phyloP scores from a whole-genome alignment of 2,888 invertebrate species.

The Synergus gifuensis region DNA sequence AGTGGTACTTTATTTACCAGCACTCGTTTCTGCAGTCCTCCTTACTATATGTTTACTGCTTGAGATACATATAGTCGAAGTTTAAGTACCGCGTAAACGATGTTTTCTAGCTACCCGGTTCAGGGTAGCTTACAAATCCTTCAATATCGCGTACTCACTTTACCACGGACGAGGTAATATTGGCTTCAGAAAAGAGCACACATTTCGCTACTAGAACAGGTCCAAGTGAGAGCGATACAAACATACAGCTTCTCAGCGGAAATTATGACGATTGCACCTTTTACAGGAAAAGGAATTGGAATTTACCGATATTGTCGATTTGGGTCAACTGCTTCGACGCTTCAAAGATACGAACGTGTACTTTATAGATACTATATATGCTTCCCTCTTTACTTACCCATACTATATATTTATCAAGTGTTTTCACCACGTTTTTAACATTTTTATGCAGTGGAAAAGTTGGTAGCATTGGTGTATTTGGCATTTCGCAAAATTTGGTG shows the following conservation, averaged over 20 bases:
- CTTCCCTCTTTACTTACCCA: too few species aligned
- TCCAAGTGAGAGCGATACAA: not conserved
- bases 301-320: not conserved
- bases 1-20: not conserved
- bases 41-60: not conserved
- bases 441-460: too few species aligned
- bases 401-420: too few species aligned
- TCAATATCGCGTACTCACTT: conserved; percentile 53
- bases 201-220: not conserved
- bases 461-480: too few species aligned
- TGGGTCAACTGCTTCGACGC: not conserved
- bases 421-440: too few species aligned
- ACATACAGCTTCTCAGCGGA: not conserved
- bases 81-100: conserved; percentile 54
- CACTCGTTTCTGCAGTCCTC: not conserved
- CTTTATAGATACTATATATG: not conserved
- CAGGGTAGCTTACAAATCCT: conserved; percentile 43
- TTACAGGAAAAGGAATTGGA: not conserved
- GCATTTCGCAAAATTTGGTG: too few species aligned
- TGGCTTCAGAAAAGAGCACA: conserved; percentile 14
- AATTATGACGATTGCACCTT: not conserved
- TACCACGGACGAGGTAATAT: conserved; percentile 48
- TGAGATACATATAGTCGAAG: conserved; percentile 8
- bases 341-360: not conserved
- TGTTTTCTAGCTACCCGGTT: conserved; percentile 42